Percentiles rank a stretch among this genome's conserved stretches.
Evolutionary conservation across 2,888 invertebrate genomes (phyloP).

Genomic region (Chydorus sphaericus): DNA sequence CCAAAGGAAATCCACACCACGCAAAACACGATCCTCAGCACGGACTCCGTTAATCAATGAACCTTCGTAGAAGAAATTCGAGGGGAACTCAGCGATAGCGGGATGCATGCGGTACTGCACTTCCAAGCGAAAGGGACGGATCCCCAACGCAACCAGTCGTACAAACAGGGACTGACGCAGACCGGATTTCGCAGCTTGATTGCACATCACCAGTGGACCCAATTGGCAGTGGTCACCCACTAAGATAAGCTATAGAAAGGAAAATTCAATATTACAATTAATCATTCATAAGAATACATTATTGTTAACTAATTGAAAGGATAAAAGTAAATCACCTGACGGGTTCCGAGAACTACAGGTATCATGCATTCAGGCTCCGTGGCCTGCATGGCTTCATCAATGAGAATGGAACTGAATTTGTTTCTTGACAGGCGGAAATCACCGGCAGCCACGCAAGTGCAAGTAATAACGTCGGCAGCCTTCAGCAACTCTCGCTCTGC

Average conservation of each 20-base stretch:
- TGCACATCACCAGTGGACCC: slow-evolving; percentile 98
- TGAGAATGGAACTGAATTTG: slow-evolving; percentile 89
- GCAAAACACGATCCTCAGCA: slow-evolving; percentile 79
- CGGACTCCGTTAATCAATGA: slow-evolving; percentile 97
- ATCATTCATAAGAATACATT: neutral
- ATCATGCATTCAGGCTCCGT: slow-evolving; percentile 99
- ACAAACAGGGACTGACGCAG: slow-evolving; percentile 95
- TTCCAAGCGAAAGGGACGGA: slow-evolving; percentile 88
- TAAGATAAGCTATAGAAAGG: slow-evolving; percentile 50
- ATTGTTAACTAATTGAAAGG: neutral
- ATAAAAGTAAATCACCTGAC: slow-evolving; percentile 42
- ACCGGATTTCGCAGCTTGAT: slow-evolving; percentile 93
- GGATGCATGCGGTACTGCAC: slow-evolving; percentile 99
- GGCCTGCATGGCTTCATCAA: slow-evolving; percentile 94
- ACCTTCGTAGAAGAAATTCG: slow-evolving; percentile 98
- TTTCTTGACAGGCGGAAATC: slow-evolving; percentile 84
- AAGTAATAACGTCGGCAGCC: slow-evolving; percentile 97
- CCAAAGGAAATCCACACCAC: slow-evolving; percentile 94
- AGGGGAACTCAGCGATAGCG: slow-evolving; percentile 90
- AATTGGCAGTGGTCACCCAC: slow-evolving; percentile 99
- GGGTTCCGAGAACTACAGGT: slow-evolving; percentile 91
- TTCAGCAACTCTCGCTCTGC: slow-evolving; percentile 80
- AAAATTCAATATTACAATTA: slow-evolving; percentile 6
- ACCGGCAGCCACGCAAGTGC: slow-evolving; percentile 97
- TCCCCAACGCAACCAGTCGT: slow-evolving; percentile 88